phyloP scores from a whole-genome alignment of 2,797 vertebrate genomes.

The Distichodus sexfasciatus region DNA sequence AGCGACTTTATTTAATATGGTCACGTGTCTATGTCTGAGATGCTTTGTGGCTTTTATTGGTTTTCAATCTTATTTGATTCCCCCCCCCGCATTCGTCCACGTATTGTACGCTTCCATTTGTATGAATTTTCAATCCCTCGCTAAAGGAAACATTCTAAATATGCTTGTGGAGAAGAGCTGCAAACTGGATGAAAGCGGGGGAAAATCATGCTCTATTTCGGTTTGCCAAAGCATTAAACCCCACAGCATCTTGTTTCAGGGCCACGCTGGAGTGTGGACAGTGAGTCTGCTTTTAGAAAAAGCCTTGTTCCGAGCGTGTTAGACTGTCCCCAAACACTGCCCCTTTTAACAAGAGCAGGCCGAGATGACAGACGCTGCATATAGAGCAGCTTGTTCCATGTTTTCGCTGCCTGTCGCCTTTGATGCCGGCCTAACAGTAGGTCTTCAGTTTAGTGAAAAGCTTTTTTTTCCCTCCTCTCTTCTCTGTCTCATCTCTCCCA shows the following conservation, averaged over 20 bases:
- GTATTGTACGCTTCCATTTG: neutral
- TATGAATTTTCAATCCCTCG: neutral
- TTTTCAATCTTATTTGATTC: too few relatives aligned
- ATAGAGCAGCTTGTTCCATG: conserved; percentile 59
- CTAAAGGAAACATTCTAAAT: neutral
- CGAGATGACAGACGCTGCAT: conserved; percentile 53
- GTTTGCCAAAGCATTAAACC: conserved; percentile 5
- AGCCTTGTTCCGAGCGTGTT: conserved; percentile 55
- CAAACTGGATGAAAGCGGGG: neutral
- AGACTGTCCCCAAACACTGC: conserved; percentile 58
- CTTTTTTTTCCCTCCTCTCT: neutral
- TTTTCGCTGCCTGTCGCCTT: conserved; percentile 61
- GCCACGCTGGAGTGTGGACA: conserved; percentile 47
- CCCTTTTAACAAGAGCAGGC: conserved; percentile 51
- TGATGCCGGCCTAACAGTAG: conserved; percentile 50
- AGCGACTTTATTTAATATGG: too few relatives aligned
- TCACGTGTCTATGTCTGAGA: too few relatives aligned
- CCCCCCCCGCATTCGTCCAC: too few relatives aligned
- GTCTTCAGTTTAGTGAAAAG: conserved; percentile 55
- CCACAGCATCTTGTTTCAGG: conserved; percentile 8
- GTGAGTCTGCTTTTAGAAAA: conserved; percentile 56
- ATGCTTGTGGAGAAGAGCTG: neutral
- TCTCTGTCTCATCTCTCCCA: neutral
- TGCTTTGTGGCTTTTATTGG: too few relatives aligned
- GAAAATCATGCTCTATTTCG: neutral